phyloP scores from a whole-genome alignment of 2,113 vertebrate species.

The Dipodomys merriami region DNA sequence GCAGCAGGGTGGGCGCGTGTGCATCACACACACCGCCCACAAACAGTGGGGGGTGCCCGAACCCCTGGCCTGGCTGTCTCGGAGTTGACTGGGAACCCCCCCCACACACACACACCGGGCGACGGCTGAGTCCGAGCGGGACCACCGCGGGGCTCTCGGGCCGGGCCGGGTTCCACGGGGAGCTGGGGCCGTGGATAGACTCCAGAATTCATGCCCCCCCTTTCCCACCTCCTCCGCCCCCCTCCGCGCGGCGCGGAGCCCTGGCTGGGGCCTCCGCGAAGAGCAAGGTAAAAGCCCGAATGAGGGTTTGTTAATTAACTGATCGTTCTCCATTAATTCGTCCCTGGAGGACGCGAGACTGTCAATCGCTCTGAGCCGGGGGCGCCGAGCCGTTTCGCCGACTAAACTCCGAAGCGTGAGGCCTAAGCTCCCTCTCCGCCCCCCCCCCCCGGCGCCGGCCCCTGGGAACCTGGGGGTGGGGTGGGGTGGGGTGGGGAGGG shows the following conservation, averaged over 20 bases:
- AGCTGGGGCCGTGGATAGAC: constrained; percentile 36
- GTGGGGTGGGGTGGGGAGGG: no score
- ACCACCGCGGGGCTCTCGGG: no score
- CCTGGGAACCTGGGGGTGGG: no score
- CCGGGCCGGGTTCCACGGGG: not conserved
- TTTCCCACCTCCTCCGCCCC: not conserved
- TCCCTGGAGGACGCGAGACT: constrained; percentile 90
- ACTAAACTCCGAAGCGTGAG: constrained; percentile 78
- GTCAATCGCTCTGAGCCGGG: constrained; percentile 88
- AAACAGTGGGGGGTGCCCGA: not conserved
- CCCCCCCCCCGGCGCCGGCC: not conserved
- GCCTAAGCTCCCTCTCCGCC: constrained; percentile 32
- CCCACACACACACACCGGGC: not conserved
- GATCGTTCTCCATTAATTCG: constrained; percentile 93
- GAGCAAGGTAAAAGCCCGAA: constrained; percentile 83
- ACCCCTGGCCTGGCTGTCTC: not conserved
- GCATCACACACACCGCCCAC: not conserved
- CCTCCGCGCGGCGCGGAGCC: not conserved
- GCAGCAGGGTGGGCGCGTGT: not conserved
- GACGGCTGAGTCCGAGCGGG: not conserved
- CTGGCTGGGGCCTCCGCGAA: constrained; percentile 54
- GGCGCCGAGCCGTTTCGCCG: constrained; percentile 86
- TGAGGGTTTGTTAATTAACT: constrained; percentile 93
- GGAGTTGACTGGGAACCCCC: not conserved
- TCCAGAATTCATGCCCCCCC: not conserved